Evolutionary conservation across 2,888 invertebrate genomes (phyloP), one percentile per base, ranked within the genome.

Genomic region (Tillus elongatus): DNA sequence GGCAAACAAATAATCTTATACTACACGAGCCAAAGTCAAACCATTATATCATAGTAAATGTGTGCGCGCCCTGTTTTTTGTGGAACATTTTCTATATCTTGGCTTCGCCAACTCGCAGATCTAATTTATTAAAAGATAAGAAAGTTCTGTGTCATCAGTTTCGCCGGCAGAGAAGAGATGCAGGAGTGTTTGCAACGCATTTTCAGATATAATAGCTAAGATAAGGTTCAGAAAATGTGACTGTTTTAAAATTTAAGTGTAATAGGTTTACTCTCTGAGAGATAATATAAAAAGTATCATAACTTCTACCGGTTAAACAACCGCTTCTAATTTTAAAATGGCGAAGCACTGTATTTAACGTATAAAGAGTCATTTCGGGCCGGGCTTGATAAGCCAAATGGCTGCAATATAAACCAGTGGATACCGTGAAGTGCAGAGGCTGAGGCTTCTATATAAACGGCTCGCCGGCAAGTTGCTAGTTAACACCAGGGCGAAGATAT

Each of bases 191-290:
- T 55, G 59, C 54, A 55, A 57, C 58, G 58, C 59, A 58, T 58
- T 61, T 53, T 29, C 42, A 54, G 63, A 64, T 63, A 54, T 58
- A 64, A 63, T 60, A 57, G 57, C 48, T 35, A 40, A 44, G 64
- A 64, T 64, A 64, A 57, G 55, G 51, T 49, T 50, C 56, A 60
- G 59, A 60, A 63, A 63, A 63, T 63, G 63, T 61, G 61, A 60
- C 60, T 58, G 64, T 64, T 63, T 63, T 63, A 63, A 64, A 64
- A 63, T 63, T 61, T 62, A 63, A 63, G 61, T 60, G 58, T 61
- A 61, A 63, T 62, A 61, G 64, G 61, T 61, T 61, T 55, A 59
- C 61, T 55, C 59, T 53, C 27, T 12, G 54, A 51, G 57, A 60
- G 60, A 59, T 59, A 60, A 56, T 58, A 57, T 57, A 57, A 56